Evolutionary conservation across 2,797 vertebrate genomes (phyloP), one percentile per base, ranked within the genome.

Genomic region (Dromococcyx pavoninus): DNA sequence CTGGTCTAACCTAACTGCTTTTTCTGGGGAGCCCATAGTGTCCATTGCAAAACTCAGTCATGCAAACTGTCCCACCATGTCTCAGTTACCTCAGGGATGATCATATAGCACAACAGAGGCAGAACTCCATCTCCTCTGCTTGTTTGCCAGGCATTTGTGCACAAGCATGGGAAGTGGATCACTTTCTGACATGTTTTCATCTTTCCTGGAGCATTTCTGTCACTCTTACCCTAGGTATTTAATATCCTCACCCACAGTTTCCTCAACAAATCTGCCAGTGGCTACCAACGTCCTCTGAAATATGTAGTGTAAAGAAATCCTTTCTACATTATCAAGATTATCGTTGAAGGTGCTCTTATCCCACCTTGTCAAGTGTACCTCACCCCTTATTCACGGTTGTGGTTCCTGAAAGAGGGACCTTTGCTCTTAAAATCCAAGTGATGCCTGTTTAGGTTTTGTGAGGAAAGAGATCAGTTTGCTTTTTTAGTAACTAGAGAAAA

Each of bases 111-210:
- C 32, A 35, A 32, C 41, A 32, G 54, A 70, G 37, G 19, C 4
- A 54, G 5, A 33, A 11, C 17, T 16, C 18, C 24, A 10, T 9
- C 23, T 57, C n/a, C 46, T 60, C 27, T 74, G 4, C 25, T 30
- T 30, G 4, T 79, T 82, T 75, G 25, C 15, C 50, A 28, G 11
- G 11, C 1, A 4, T 65, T 44, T 65, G 22, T 53, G 19, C 13
- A 48, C 15, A 46, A 58, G 17, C 0, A 0, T 33, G 5, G 13
- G 15, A 64, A 50, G 5, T 3, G 0, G 4, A 53, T 41, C 0
- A 17, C 75, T 61, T 85, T 82, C 21, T 79, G 12, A 37, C 4
- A 28, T 32, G 6, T 79, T 72, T 82, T 75, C 7, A 9, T n/a
- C 25, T 23, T 33, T 78, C 7, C 21, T 37, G 32, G 4, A 28